Conservation (phyloP, 35 echinoderm and acorn worm species). For the Lytechinus variegatus region DNA sequence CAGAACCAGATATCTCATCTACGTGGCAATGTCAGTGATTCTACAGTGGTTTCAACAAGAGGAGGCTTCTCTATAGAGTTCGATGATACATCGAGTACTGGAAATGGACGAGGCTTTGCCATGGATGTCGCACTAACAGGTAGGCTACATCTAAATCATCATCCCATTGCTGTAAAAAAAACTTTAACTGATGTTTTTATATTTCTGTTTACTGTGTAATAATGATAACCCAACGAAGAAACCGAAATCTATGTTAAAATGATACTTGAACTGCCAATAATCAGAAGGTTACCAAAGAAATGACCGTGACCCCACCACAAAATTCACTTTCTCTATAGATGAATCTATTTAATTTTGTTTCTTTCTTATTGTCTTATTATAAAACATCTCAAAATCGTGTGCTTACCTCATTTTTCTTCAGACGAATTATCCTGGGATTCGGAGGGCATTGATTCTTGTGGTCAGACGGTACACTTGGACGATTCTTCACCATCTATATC, state of each 20-base stretch:
- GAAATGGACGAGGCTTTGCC: background rate
- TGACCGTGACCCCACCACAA: background rate
- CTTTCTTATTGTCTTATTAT: too few relatives aligned
- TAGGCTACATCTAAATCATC: background rate
- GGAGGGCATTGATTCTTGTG: constrained; percentile 16
- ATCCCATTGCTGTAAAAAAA: background rate
- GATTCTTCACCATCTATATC: background rate
- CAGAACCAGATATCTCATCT: background rate
- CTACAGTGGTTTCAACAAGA: constrained; percentile 32
- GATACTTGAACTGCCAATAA: background rate
- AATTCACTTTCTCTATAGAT: background rate
- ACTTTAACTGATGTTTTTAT: background rate
- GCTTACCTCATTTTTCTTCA: background rate
- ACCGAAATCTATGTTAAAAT: background rate
- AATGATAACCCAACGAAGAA: background rate
- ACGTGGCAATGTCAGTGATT: constrained; percentile 16
- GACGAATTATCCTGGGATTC: constrained; percentile 23
- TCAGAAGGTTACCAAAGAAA: background rate
- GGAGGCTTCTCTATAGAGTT: background rate
- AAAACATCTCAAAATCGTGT: background rate
- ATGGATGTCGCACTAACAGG: constrained; percentile 10
- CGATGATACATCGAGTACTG: background rate
- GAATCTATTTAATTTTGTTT: background rate
- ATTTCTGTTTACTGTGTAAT: background rate
- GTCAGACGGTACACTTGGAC: constrained; percentile 24